A percentile compares a stretch with the other conserved stretches of the same genome.
Evolutionary conservation across 1,140 invertebrate genomes (phyloP).

Genomic region (Platyura marginata): DNA sequence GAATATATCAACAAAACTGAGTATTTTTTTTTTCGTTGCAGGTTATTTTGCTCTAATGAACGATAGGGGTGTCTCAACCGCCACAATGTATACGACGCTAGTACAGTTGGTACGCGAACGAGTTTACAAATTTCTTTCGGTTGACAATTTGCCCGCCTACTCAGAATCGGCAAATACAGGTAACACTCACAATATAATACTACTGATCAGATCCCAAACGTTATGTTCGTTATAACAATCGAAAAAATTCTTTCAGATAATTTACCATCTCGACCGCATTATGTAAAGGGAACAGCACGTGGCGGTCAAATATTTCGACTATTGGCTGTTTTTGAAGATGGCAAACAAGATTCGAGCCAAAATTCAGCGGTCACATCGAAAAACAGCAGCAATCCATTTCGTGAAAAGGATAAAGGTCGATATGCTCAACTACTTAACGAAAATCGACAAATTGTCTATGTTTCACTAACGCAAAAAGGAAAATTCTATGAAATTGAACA

Average conservation of each 20-base stretch:
- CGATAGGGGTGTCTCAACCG: slow-evolving; percentile 19
- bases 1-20: too few species aligned
- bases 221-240: too few species aligned
- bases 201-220: too few species aligned
- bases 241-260: background rate
- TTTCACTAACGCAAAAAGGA: slow-evolving; percentile 20
- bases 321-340: slow-evolving; percentile 22
- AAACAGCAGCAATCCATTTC: slow-evolving; percentile 5
- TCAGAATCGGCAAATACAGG: slow-evolving; percentile 15
- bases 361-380: slow-evolving; percentile 4
- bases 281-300: slow-evolving; percentile 19
- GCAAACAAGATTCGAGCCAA: slow-evolving; percentile 13
- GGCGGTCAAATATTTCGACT: slow-evolving; percentile 21
- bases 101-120: slow-evolving; percentile 21
- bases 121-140: slow-evolving; percentile 22
- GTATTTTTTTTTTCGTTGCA: slow-evolving; percentile 6
- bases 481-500: slow-evolving; percentile 24
- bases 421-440: slow-evolving; percentile 23
- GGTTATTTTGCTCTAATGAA: slow-evolving; percentile 22
- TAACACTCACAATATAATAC: too few species aligned
- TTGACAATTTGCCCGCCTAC: slow-evolving; percentile 22
- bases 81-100: slow-evolving; percentile 17
- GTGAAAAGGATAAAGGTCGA: slow-evolving; percentile 22
- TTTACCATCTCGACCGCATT: slow-evolving; percentile 16
- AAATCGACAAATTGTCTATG: slow-evolving; percentile 21